Conservation (phyloP, 1,140 invertebrate species). For the Bombus difficillimus region DNA sequence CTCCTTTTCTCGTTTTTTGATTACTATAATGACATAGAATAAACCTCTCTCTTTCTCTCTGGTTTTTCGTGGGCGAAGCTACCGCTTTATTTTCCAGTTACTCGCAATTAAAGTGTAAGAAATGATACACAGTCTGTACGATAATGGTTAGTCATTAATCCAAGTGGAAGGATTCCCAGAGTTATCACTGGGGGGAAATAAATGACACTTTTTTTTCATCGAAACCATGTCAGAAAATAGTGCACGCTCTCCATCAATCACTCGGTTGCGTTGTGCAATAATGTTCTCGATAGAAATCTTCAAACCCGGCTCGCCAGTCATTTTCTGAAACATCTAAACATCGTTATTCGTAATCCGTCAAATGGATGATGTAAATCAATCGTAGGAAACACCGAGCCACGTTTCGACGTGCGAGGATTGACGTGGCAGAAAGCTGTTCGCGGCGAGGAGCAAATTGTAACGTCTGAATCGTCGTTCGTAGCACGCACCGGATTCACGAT, state of each 20-base stretch:
- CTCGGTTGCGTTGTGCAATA: not conserved
- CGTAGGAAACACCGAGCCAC: not conserved
- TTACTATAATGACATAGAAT: not conserved
- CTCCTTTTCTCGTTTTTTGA: not conserved
- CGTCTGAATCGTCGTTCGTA: not conserved
- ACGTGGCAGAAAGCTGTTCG: not conserved
- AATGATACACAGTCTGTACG: not conserved
- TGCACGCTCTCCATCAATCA: conserved; percentile 17
- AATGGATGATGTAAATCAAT: not conserved
- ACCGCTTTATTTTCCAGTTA: not conserved
- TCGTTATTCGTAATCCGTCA: not conserved
- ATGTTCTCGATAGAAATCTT: not conserved
- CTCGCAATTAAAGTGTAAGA: not conserved
- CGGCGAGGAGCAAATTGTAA: not conserved
- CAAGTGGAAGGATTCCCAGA: not conserved
- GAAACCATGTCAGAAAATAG: not conserved
- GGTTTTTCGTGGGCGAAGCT: not conserved
- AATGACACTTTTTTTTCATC: conserved; percentile 4
- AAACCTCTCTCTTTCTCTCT: not conserved
- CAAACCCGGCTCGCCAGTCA: too few species aligned
- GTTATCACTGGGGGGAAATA: not conserved
- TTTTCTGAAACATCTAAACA: not conserved
- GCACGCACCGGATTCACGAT: not conserved
- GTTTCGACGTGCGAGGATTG: not conserved
- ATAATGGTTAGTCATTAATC: not conserved